Evolutionary conservation across 1,140 invertebrate genomes (phyloP), one percentile per base, ranked within the genome.

Genomic region (Reticulitermes speratus): DNA sequence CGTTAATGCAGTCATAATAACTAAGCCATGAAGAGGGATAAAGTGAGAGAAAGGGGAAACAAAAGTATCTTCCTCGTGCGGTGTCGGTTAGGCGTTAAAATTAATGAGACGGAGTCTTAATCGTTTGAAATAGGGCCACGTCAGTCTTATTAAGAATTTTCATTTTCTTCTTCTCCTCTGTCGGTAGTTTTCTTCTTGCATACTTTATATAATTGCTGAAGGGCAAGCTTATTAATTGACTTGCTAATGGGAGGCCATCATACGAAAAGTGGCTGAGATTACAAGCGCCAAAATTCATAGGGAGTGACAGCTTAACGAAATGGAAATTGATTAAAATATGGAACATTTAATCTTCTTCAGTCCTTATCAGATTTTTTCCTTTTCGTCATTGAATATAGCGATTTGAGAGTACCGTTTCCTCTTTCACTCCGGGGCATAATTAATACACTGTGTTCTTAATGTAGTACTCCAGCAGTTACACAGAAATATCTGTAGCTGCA

Each of bases 61-160:
- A 6, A 75, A 69, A 75, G 65, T 75, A 30, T 2, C 25, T 75
- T 75, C 65, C 65, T 75, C 14, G 65, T 30, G 65, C 16, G n/a
- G 65, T 25, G 65, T 75, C 65, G 65, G n/a, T 75, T 75, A 75
- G 65, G 65, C 65, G 65, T 30, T 75, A 75, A 30, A 75, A 75
- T 75, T 75, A 75, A 75, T 75, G 65, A 75, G 65, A n/a, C 65
- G 9, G 65, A 11, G 25, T 75, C 6, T 75, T 75, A 75, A 75
- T 75, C 65, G 65, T 75, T 75, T 75, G 65, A 75, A 75, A 75
- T 75, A 75, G n/a, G 65, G 65, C 25, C 65, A 30, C 65, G 65
- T 75, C 65, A 75, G 65, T 75, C n/a, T 75, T 75, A 75, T 75
- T 75, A 75, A 3, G 65, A 75, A 75, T 75, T 75, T 75, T 75